Base-by-base conservation (phyloP, 2,113 vertebrate genomes). In the Alosa alosa region DNA sequence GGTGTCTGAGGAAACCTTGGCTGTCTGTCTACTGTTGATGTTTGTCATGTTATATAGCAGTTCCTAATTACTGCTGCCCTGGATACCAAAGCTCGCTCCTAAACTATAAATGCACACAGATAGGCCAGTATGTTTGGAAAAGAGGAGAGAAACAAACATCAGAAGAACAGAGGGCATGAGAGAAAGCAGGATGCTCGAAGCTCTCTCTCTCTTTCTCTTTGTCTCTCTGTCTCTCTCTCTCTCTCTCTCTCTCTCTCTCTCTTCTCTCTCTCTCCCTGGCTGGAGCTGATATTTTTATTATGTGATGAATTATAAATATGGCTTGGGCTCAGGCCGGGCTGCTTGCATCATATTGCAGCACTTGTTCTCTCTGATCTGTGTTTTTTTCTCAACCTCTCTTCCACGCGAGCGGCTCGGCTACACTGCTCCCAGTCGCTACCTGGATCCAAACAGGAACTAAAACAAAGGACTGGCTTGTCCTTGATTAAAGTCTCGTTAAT, bases 261-360 rank as follows among this genome's bases (percentile, higher is more conserved):
- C 57, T n/a, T n/a, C 20, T n/a, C 25, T 10, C 25, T 15, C 25
- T 13, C 64, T 31, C 64, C 31, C 10, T 13, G 15, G 36, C 72
- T n/a, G 82, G 75, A 84, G 60, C 36, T 45, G 84, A 55, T 93
- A 83, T 89, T 90, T 91, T 82, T 87, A 84, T 88, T 82, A 81
- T 82, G 22, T 81, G 60, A 82, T 93, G 83, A 91, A 91, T 93
- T 88, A 91, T 92, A 85, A 41, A 92, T 83, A 82, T 46, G 20
- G 50, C 57, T 83, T 50, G 25, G 9, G 72, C 36, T 41, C 25
- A 17, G 36, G 72, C 10, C 72, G 31, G 50, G 57, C 20, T 25
- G 83, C 84, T 68, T 85, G 81, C 84, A 52, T 87, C 25, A 49
- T 84, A 84, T 84, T 90, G 88, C 90, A 90, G 41, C 88, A 88